Evolutionary conservation across 1,140 invertebrate species (phyloP).

Genomic region (Microplitis demolitor): DNA sequence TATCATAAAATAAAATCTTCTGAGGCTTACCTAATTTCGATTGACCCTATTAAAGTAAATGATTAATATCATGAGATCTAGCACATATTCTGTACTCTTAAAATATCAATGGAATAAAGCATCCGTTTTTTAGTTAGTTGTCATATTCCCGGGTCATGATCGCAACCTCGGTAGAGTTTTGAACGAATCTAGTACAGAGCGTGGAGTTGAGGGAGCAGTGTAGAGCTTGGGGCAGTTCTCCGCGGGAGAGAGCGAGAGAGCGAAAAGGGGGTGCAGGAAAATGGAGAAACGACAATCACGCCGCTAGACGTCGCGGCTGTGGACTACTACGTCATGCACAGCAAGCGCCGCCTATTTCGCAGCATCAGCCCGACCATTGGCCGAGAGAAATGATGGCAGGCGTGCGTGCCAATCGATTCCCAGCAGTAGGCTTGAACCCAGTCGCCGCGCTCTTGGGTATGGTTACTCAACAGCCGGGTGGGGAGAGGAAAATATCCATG

Average conservation of each 20-base stretch:
- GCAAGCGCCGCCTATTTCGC: constrained; percentile 9
- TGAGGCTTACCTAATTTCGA: neutral
- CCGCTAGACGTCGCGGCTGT: constrained; percentile 46
- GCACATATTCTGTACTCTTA: neutral
- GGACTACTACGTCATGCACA: constrained; percentile 34
- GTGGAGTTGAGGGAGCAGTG: too few relatives aligned
- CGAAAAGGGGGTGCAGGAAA: constrained; percentile 28
- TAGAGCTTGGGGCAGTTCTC: too few relatives aligned
- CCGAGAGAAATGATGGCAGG: constrained; percentile 56
- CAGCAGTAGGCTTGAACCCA: constrained; percentile 35
- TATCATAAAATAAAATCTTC: too few relatives aligned
- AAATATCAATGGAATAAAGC: too few relatives aligned
- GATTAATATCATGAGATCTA: neutral
- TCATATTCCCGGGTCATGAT: constrained; percentile 7
- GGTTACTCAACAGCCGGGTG: neutral
- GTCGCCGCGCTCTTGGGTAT: constrained; percentile 23
- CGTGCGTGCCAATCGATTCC: constrained; percentile 56
- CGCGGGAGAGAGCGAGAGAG: constrained; percentile 17
- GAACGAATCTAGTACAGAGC: too few relatives aligned
- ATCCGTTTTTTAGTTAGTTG: neutral
- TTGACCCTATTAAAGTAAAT: neutral
- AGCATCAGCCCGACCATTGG: constrained; percentile 45
- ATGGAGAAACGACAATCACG: neutral
- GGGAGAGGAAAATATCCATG: neutral
- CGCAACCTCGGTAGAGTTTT: neutral